Conservation (phyloP, 1,140 invertebrate species). For the Meteorus sp. region DNA sequence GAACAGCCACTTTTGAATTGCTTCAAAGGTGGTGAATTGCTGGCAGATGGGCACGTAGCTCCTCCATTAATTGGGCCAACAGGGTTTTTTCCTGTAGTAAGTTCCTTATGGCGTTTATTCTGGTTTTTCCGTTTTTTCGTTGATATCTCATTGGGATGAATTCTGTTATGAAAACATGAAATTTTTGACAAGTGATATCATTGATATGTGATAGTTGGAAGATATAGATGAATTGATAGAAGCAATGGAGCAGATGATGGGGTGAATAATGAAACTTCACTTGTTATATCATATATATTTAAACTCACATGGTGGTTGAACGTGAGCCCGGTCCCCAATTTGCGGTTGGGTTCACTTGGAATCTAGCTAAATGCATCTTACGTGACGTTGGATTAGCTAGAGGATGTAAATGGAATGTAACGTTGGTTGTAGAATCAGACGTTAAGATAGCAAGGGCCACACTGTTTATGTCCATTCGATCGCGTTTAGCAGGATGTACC, state of each 20-base stretch:
- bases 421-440: conserved; percentile 49
- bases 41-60: too few species aligned
- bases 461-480: conserved; percentile 61
- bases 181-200: too few species aligned
- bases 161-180: conserved; percentile 13
- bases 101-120: conserved; percentile 20
- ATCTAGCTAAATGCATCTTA: conserved; percentile 73
- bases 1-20: background rate
- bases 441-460: conserved; percentile 64
- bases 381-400: conserved; percentile 81
- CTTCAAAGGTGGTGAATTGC: background rate
- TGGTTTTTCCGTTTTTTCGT: conserved; percentile 25
- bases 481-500: conserved; percentile 44
- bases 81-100: background rate
- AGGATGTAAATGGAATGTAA: conserved; percentile 68
- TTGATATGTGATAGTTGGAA: too few species aligned
- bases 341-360: conserved; percentile 82
- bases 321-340: conserved; percentile 88
- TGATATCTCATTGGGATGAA: conserved; percentile 17
- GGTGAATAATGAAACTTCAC: too few species aligned
- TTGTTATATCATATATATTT: too few species aligned
- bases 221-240: too few species aligned
- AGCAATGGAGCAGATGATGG: too few species aligned
- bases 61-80: background rate
- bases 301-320: conserved; percentile 68